Conservation (phyloP, 2,113 vertebrate species). For the Elachura formosa region DNA sequence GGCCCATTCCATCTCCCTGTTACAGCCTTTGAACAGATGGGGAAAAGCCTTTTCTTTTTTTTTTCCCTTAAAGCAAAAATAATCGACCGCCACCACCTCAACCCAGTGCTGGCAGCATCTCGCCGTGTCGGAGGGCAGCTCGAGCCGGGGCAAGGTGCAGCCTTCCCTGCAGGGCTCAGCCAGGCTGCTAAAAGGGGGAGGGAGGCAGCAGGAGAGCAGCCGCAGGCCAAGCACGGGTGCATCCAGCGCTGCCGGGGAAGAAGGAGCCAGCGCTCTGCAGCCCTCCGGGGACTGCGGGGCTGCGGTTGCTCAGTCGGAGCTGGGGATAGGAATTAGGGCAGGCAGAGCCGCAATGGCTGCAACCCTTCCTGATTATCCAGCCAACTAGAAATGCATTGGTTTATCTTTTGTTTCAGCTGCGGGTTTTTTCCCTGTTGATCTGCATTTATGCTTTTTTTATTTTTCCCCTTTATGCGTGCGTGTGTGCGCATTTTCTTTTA, state of each 20-base stretch:
- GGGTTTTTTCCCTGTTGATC: background rate
- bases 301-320: constrained; percentile 20
- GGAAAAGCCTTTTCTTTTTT: background rate
- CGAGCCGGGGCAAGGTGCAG: background rate
- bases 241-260: background rate
- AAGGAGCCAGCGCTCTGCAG: background rate
- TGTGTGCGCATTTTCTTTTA: background rate
- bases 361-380: background rate
- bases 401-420: background rate
- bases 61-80: background rate
- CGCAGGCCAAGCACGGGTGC: background rate
- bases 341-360: background rate
- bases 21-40: background rate
- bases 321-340: constrained; percentile 34
- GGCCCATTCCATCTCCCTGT: background rate
- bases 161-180: background rate
- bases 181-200: background rate
- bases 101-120: background rate
- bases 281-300: constrained; percentile 26
- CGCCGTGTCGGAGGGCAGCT: background rate
- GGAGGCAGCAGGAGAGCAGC: background rate
- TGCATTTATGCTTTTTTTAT: background rate
- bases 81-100: background rate
- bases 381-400: background rate
- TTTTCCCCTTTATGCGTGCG: rapidly evolving